Evolutionary conservation across 2,113 vertebrate genomes (phyloP).

Genomic region (Myiozetetes cayanensis): DNA sequence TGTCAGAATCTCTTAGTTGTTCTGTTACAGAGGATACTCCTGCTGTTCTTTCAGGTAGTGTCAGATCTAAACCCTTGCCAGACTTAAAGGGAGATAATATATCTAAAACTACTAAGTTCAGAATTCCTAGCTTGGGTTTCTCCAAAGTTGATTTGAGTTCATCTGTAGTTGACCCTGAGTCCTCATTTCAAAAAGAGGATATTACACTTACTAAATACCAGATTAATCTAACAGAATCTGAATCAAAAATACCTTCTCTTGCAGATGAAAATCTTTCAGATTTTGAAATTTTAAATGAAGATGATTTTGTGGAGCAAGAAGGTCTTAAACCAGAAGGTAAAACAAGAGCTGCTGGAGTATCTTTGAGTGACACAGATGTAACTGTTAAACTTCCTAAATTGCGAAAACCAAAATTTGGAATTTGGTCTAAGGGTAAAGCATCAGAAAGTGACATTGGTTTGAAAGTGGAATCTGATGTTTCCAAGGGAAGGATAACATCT

Average conservation of each 20-base stretch:
- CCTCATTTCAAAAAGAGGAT: background rate
- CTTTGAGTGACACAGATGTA: background rate
- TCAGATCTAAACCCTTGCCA: fast-evolving
- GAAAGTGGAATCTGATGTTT: background rate
- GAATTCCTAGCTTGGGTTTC: slow-evolving; percentile 6
- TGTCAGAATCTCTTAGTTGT: fast-evolving
- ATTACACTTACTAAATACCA: slow-evolving; percentile 44
- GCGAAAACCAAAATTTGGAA: background rate
- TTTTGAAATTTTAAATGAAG: background rate
- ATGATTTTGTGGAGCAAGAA: background rate
- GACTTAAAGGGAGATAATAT: fast-evolving
- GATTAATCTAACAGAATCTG: background rate
- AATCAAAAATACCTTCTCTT: background rate
- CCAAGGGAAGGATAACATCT: background rate
- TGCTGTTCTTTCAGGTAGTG: fast-evolving
- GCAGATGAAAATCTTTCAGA: background rate
- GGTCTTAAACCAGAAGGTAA: fast-evolving
- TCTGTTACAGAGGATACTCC: fast-evolving
- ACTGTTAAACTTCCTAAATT: slow-evolving; percentile 8
- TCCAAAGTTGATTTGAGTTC: background rate
- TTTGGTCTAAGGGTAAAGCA: background rate
- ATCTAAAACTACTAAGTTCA: background rate
- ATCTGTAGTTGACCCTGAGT: background rate
- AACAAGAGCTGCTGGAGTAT: background rate
- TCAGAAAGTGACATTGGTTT: background rate